A percentile compares a stretch with the other conserved stretches of the same genome.
These are phyloP conservation scores for Melikaiella ostensackeni DNA, from an alignment of 2,888 invertebrate species.

Conservation along the genomic window DNA sequence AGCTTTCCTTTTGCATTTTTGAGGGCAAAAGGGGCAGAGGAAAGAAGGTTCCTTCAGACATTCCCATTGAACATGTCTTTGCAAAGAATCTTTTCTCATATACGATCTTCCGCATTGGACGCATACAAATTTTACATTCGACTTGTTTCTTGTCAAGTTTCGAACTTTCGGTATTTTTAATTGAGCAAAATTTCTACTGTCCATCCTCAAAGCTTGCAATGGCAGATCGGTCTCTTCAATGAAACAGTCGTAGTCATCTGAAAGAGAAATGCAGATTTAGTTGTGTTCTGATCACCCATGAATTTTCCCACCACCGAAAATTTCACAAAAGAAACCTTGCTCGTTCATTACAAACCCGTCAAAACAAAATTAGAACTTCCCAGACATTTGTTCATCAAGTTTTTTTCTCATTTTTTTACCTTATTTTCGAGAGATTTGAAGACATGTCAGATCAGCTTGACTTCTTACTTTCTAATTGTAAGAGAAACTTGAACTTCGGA, in stretches of 20 bases:
- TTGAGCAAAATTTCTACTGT: conserved; percentile 59
- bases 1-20: conserved; percentile 76
- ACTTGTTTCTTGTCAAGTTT: conserved; percentile 59
- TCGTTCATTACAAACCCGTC: conserved; percentile 8
- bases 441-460: conserved; percentile 7
- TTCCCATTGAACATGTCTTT: conserved; percentile 80
- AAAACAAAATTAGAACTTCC: background rate
- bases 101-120: conserved; percentile 81
- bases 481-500: background rate
- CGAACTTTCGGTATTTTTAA: conserved; percentile 69
- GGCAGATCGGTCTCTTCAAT: conserved; percentile 63
- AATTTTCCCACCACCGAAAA: conserved; percentile 50
- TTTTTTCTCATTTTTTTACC: conserved; percentile 14
- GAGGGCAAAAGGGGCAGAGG: conserved; percentile 77
- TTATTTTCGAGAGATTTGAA: conserved; percentile 9
- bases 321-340: conserved; percentile 14
- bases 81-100: conserved; percentile 81
- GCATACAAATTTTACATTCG: conserved; percentile 78
- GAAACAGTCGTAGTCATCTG: conserved; percentile 60
- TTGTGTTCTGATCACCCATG: conserved; percentile 51
- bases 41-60: conserved; percentile 79
- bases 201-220: conserved; percentile 62
- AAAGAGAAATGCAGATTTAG: conserved; percentile 65
- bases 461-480: background rate
- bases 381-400: background rate